These are phyloP conservation scores for Capitulum mitella DNA, from an alignment of 2,888 invertebrate genomes.

Conservation along the genomic window DNA sequence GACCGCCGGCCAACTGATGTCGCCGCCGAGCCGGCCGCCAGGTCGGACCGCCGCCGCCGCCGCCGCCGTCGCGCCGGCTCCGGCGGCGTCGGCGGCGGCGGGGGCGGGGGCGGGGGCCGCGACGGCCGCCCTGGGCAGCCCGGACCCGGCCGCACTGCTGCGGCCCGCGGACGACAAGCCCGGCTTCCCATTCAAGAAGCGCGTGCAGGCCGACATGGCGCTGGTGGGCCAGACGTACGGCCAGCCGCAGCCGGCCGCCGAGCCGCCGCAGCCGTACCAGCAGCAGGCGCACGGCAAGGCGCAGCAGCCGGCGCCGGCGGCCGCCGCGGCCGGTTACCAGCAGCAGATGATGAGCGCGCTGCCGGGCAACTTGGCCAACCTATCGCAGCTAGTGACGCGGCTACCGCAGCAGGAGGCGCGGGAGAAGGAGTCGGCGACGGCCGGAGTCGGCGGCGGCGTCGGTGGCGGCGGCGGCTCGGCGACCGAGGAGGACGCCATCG, in stretches of 20 bases:
- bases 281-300: background rate
- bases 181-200: constrained; percentile 23
- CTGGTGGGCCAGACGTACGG: background rate
- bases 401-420: constrained; percentile 30
- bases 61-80: too few species aligned
- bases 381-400: constrained; percentile 35
- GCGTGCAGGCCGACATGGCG: constrained; percentile 20
- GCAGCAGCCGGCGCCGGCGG: background rate
- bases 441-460: background rate
- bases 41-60: background rate
- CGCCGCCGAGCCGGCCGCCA: constrained; percentile 24
- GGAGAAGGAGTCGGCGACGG: background rate
- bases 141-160: constrained; percentile 14
- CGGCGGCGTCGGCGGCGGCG: too few species aligned
- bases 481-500: background rate
- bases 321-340: constrained; percentile 11
- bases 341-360: constrained; percentile 25
- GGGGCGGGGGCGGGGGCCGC: too few species aligned
- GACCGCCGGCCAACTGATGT: constrained; percentile 8
- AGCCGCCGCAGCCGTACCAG: background rate
- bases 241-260: background rate
- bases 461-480: background rate
- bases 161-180: constrained; percentile 21
- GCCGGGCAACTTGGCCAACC: constrained; percentile 34
- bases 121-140: background rate